Evolutionary conservation across 2,113 vertebrate species (phyloP).

Genomic region (Xerus inauris): DNA sequence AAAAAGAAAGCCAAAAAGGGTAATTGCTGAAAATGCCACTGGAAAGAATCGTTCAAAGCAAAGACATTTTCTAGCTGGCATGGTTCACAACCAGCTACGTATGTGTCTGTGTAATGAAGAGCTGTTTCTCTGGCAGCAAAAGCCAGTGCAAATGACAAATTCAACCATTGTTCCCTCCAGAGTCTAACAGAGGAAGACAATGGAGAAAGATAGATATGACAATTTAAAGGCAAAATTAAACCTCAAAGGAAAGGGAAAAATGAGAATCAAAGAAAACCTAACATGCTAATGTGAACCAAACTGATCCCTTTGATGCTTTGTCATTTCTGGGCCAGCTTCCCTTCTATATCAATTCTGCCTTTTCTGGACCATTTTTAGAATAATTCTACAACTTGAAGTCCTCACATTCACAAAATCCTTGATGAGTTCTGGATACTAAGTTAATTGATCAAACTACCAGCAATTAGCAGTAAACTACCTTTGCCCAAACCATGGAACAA

Average conservation of each 20-base stretch:
- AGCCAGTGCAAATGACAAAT: not conserved
- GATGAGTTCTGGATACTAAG: not conserved
- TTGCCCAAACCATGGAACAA: not conserved
- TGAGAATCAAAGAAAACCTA: not conserved
- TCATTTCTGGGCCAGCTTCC: not conserved
- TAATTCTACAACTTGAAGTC: not conserved
- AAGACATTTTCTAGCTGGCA: not conserved
- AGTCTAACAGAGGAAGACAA: not conserved
- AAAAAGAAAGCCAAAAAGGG: not conserved
- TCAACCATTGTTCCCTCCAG: not conserved
- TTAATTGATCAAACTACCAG: not conserved
- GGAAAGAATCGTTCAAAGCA: not conserved
- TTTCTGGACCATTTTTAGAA: not conserved
- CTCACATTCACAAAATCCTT: not conserved
- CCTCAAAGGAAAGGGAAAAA: not conserved
- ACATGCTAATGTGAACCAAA: not conserved
- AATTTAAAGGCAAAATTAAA: not conserved
- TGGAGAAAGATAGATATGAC: not conserved
- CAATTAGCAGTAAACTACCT: slow-evolving; percentile 31
- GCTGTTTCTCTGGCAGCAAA: not conserved
- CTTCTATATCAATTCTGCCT: not conserved
- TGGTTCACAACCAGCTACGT: not conserved
- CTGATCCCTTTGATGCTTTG: not conserved
- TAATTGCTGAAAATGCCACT: not conserved
- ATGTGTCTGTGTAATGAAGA: not conserved